Conservation (phyloP, 2,797 vertebrate species). For the Enteromius paludinosus region DNA sequence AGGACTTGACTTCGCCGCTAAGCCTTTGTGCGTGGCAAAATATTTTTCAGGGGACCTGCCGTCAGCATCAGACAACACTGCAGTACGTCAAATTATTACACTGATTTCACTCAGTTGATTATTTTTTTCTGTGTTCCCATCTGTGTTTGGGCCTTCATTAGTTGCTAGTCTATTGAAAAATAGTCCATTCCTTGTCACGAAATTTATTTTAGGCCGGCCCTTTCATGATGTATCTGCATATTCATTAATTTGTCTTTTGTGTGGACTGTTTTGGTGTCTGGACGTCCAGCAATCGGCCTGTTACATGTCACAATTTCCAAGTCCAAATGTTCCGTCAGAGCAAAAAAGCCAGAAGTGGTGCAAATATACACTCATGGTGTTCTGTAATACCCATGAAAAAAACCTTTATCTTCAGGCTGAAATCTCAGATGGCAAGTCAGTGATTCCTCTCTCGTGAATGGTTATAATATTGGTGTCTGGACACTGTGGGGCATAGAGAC, state of each 20-base stretch:
- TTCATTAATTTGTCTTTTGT: neutral
- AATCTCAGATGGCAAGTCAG: neutral
- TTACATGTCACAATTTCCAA: neutral
- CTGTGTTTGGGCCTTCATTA: slow-evolving; percentile 56
- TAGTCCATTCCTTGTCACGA: slow-evolving; percentile 25
- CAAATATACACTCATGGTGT: neutral
- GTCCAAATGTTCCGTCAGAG: neutral
- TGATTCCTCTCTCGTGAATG: slow-evolving; percentile 2
- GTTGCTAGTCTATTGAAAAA: slow-evolving; percentile 57
- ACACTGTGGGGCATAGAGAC: neutral
- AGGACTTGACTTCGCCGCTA: slow-evolving; percentile 76
- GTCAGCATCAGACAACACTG: slow-evolving; percentile 57
- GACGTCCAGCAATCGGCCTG: neutral
- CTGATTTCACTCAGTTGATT: slow-evolving; percentile 56
- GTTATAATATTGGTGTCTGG: neutral
- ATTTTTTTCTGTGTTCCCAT: slow-evolving; percentile 49
- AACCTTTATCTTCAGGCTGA: neutral
- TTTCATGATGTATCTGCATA: neutral
- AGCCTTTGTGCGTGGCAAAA: slow-evolving; percentile 59
- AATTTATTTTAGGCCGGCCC: neutral
- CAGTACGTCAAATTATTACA: slow-evolving; percentile 46
- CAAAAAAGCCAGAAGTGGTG: neutral
- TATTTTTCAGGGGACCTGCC: slow-evolving; percentile 61
- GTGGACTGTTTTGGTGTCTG: neutral
- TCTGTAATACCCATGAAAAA: neutral